phyloP scores from a whole-genome alignment of 2,797 vertebrate genomes.

The Neosilurus mollespiculum region DNA sequence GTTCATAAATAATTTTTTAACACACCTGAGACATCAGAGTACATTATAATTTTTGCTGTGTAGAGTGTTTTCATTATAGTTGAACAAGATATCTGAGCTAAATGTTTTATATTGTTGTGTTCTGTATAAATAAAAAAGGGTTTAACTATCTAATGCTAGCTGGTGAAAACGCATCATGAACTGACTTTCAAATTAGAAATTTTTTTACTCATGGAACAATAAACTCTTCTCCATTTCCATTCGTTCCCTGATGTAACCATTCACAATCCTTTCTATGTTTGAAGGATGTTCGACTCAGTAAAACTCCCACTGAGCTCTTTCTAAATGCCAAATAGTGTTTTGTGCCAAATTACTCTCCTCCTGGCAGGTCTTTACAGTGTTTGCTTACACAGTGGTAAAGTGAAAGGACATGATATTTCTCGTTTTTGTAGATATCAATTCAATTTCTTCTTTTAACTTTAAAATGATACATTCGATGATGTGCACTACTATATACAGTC shows the following conservation, averaged over 20 bases:
- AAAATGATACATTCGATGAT: constrained; percentile 53
- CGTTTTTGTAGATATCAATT: constrained; percentile 45
- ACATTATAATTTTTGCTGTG: not conserved
- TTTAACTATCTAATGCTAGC: not conserved
- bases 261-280: constrained; percentile 19
- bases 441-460: constrained; percentile 45
- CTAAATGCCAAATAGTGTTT: constrained; percentile 61
- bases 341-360: constrained; percentile 61
- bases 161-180: not conserved
- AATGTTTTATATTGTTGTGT: not conserved
- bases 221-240: constrained; percentile 9
- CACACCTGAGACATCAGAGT: not conserved
- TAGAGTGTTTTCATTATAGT: not conserved
- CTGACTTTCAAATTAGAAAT: not conserved
- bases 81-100: not conserved
- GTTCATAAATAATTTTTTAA: too few relatives aligned
- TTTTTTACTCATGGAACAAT: not conserved
- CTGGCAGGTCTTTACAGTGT: constrained; percentile 50
- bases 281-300: constrained; percentile 25
- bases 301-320: constrained; percentile 33
- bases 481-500: constrained; percentile 58
- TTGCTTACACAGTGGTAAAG: constrained; percentile 13
- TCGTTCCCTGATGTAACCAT: constrained; percentile 22
- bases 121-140: not conserved
- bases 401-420: constrained; percentile 25